A percentile compares a stretch with the other conserved stretches of the same genome.
These are phyloP conservation scores for Mystacornis crossleyi DNA, from an alignment of 2,113 vertebrate genomes.

Conservation along the genomic window DNA sequence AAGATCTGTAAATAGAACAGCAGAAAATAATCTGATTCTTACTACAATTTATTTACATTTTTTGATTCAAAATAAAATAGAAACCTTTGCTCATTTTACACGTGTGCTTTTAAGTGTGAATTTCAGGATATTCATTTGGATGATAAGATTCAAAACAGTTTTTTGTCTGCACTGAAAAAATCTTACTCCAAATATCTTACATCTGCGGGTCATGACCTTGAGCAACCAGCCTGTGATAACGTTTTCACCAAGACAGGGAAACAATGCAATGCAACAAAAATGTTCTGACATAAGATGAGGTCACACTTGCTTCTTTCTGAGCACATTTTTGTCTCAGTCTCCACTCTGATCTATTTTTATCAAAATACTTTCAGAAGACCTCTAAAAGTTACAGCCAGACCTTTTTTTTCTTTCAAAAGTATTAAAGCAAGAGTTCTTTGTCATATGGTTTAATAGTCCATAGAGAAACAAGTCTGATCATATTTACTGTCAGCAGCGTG, in stretches of 20 bases:
- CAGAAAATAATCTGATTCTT: not conserved
- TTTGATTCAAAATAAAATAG: not conserved
- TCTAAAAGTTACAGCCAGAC: not conserved
- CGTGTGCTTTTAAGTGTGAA: not conserved
- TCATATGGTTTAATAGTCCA: not conserved
- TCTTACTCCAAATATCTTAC: not conserved
- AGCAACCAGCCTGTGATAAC: not conserved
- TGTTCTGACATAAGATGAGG: not conserved
- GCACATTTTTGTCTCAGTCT: not conserved
- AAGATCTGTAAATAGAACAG: not conserved
- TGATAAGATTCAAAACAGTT: not conserved
- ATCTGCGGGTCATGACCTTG: not conserved
- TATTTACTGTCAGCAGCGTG: not conserved
- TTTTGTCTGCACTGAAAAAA: not conserved
- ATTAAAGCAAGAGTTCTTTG: not conserved
- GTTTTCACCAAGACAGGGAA: not conserved
- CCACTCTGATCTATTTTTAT: conserved; percentile 5
- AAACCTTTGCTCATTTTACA: not conserved
- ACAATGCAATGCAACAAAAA: not conserved
- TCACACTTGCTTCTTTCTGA: conserved; percentile 4
- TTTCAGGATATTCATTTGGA: not conserved
- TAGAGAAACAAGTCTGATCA: not conserved
- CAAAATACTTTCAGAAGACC: conserved; percentile 6
- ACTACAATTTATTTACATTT: not conserved
- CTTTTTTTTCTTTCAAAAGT: not conserved